These are phyloP conservation scores for Podarcis raffonei DNA, from an alignment of 2,113 vertebrate species.

Conservation along the genomic window DNA sequence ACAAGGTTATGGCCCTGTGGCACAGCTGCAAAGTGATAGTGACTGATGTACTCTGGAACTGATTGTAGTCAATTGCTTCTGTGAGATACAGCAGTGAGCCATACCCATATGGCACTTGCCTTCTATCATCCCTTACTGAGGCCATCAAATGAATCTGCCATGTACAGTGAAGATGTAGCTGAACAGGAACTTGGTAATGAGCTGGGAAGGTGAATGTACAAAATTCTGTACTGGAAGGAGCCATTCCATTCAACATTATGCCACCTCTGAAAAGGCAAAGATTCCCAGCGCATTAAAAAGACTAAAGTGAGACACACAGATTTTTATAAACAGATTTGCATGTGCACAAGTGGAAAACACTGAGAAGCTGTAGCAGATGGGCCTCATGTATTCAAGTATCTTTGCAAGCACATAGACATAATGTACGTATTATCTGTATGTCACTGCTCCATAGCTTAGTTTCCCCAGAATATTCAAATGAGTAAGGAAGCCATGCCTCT, in stretches of 20 bases:
- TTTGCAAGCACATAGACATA: neutral
- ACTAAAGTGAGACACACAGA: neutral
- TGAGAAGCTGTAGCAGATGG: neutral
- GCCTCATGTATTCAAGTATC: neutral
- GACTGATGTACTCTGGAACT: constrained; percentile 37
- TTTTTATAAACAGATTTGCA: neutral
- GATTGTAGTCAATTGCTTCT: constrained; percentile 37
- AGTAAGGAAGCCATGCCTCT: neutral
- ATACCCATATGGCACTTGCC: constrained; percentile 51
- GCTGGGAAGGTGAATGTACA: neutral
- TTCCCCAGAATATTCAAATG: neutral
- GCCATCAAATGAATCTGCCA: constrained; percentile 39
- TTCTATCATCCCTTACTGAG: constrained; percentile 27
- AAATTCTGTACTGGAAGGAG: neutral
- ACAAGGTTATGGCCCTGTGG: neutral
- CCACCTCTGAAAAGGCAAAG: neutral
- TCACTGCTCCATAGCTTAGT: neutral
- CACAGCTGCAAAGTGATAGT: constrained; percentile 8
- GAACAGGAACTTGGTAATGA: constrained; percentile 3
- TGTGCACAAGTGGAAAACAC: neutral
- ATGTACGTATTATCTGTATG: neutral
- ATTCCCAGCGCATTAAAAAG: neutral
- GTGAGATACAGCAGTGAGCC: constrained; percentile 33
- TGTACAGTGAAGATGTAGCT: constrained; percentile 7
- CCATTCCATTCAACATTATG: neutral